Conservation (phyloP, 2,888 invertebrate species). For the Plutella xylostella region DNA sequence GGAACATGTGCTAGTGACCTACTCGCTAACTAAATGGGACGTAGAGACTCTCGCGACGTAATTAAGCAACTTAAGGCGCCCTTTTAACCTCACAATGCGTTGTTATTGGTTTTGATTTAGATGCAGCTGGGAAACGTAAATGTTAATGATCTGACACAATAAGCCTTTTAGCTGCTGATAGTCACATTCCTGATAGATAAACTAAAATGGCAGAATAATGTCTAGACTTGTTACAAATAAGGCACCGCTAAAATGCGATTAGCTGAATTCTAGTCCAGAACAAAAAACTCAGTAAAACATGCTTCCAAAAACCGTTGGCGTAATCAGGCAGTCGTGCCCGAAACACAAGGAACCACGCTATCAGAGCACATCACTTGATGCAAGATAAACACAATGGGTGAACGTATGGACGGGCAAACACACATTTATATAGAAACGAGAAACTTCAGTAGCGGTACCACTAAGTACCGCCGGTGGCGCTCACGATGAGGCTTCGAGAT, state of each 20-base stretch:
- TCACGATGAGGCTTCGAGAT: constrained; percentile 34
- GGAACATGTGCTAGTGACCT: constrained; percentile 43
- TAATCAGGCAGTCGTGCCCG: background rate
- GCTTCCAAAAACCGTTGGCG: too few species aligned
- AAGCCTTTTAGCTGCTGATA: too few species aligned
- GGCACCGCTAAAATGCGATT: too few species aligned
- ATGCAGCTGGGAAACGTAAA: too few species aligned
- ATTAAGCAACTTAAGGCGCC: constrained; percentile 32
- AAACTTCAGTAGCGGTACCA: constrained; percentile 59
- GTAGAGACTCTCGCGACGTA: constrained; percentile 40
- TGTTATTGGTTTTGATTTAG: too few species aligned
- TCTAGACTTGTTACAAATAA: too few species aligned
- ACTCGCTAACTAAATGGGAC: constrained; percentile 58
- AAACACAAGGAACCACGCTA: background rate
- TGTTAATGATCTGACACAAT: too few species aligned
- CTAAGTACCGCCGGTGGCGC: constrained; percentile 36
- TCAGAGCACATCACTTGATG: constrained; percentile 4
- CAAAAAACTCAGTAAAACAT: too few species aligned
- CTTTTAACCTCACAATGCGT: too few species aligned
- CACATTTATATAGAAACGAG: constrained; percentile 32
- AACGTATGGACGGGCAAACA: background rate
- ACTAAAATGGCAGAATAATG: too few species aligned
- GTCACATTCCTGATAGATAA: too few species aligned
- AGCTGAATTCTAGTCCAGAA: too few species aligned
- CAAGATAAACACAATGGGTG: constrained; percentile 3